Evolutionary conservation across 2,797 vertebrate species (phyloP).

Genomic region (Onychomys torridus): DNA sequence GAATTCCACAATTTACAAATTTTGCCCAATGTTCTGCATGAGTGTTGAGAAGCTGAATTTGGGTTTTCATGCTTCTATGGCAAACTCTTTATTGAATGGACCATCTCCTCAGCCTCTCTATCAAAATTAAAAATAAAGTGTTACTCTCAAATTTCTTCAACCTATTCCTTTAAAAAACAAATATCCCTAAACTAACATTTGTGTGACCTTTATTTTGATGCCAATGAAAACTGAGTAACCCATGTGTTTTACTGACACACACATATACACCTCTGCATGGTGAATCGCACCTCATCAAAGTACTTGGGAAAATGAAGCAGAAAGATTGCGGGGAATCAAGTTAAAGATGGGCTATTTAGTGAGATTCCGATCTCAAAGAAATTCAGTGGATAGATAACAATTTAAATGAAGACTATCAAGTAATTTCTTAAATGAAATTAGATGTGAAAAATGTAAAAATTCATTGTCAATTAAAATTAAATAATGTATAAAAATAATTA

Average conservation of each 20-base stretch:
- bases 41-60: not conserved
- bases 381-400: too few species aligned
- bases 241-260: not conserved
- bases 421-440: too few species aligned
- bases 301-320: not conserved
- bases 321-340: too few species aligned
- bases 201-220: not conserved
- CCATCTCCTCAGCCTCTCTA: not conserved
- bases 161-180: not conserved
- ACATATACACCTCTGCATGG: not conserved
- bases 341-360: too few species aligned
- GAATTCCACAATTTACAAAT: not conserved
- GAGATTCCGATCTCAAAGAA: too few species aligned
- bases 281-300: not conserved
- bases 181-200: not conserved
- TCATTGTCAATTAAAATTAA: too few species aligned
- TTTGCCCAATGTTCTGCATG: not conserved
- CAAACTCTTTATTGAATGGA: not conserved
- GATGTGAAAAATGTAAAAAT: too few species aligned
- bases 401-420: too few species aligned
- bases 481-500: too few species aligned
- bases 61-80: not conserved
- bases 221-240: not conserved
- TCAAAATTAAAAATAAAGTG: not conserved
- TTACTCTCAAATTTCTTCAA: not conserved